A percentile compares a stretch with the other conserved stretches of the same genome.
Conservation (phyloP, 1,140 invertebrate species). For the Phthorimaea operculella region DNA sequence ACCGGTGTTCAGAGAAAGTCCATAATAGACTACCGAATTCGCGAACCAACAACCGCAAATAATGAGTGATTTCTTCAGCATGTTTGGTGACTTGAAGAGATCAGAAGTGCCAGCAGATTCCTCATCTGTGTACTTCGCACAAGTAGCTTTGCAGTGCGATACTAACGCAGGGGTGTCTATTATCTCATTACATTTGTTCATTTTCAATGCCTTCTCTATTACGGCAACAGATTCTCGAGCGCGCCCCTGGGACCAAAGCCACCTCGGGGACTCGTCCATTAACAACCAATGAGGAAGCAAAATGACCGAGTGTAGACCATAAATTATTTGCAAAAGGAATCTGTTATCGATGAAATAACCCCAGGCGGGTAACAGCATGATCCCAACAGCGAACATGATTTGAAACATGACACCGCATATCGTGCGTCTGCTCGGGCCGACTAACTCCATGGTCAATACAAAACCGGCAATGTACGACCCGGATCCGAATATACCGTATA, state of each 20-base stretch:
- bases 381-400: conserved; percentile 81
- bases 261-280: conserved; percentile 85
- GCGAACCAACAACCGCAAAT: conserved; percentile 88
- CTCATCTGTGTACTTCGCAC: conserved; percentile 49
- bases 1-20: conserved; percentile 81
- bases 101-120: conserved; percentile 70
- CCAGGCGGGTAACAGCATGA: conserved; percentile 83
- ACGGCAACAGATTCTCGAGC: conserved; percentile 76
- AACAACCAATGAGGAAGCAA: conserved; percentile 83
- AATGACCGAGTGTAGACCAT: conserved; percentile 77
- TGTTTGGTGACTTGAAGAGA: conserved; percentile 80
- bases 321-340: conserved; percentile 79
- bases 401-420: conserved; percentile 84
- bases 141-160: conserved; percentile 68
- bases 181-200: conserved; percentile 72
- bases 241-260: conserved; percentile 83
- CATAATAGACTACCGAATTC: conserved; percentile 88
- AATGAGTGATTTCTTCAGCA: conserved; percentile 81
- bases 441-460: conserved; percentile 87
- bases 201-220: conserved; percentile 75
- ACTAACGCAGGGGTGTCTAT: conserved; percentile 73
- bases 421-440: conserved; percentile 82
- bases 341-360: conserved; percentile 82
- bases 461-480: conserved; percentile 85
- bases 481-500: conserved; percentile 82